A percentile compares a stretch with the other conserved stretches of the same genome.
phyloP scores from a whole-genome alignment of 1,140 invertebrate species.

The Palaemon carinicauda region DNA sequence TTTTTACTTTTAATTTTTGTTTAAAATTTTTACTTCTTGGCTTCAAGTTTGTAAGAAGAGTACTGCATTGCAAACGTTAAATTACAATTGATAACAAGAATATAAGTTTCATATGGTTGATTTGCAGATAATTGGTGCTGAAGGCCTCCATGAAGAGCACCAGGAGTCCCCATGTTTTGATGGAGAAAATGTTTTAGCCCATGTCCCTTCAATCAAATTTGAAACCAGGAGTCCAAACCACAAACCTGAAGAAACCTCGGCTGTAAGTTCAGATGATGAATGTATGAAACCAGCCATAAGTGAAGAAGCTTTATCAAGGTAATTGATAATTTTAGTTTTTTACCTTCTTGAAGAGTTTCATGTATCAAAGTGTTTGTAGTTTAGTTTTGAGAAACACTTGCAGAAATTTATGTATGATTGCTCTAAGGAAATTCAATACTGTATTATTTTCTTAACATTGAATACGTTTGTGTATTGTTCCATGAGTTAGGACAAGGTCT shows the following conservation, averaged over 20 bases:
- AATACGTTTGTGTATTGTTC: no score
- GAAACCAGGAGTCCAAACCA: constrained; percentile 34
- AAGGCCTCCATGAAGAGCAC: constrained; percentile 14
- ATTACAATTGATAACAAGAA: neutral
- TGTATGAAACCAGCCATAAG: constrained; percentile 27
- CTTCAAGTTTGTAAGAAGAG: no score
- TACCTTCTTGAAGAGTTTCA: neutral
- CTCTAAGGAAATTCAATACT: no score
- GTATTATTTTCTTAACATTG: no score
- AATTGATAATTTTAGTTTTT: neutral
- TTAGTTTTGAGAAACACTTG: no score
- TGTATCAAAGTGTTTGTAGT: no score
- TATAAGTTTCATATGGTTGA: neutral
- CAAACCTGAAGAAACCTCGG: neutral
- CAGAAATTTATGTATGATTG: no score
- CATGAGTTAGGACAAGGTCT: no score
- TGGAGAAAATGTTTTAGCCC: constrained; percentile 49
- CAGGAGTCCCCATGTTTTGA: constrained; percentile 44
- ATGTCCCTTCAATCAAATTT: constrained; percentile 50
- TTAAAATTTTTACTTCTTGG: neutral
- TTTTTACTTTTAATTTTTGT: no score
- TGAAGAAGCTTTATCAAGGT: constrained; percentile 51
- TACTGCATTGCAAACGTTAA: neutral
- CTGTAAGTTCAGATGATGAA: constrained; percentile 38
- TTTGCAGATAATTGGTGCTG: constrained; percentile 24